Conservation (phyloP, 2,113 vertebrate genomes). For the Haplochromis burtoni region DNA sequence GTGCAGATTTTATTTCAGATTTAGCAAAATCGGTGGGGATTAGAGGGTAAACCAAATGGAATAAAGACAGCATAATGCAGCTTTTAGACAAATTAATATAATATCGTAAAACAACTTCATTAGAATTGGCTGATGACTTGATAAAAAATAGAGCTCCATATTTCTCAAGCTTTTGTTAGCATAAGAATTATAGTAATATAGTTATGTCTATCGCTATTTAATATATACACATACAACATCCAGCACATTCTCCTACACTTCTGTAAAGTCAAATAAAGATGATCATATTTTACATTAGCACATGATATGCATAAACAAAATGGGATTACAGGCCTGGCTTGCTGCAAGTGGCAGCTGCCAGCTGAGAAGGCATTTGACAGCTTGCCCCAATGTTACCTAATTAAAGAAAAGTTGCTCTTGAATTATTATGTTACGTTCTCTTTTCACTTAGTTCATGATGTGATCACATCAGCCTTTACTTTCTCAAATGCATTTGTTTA, state of each 20-base stretch:
- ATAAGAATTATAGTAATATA: neutral
- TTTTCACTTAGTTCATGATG: neutral
- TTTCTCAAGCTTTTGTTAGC: neutral
- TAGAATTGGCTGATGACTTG: neutral
- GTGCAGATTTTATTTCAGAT: neutral
- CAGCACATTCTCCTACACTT: neutral
- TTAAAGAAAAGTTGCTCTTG: neutral
- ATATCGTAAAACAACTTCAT: neutral
- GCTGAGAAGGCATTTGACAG: neutral
- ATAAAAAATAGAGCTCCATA: neutral
- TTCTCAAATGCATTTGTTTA: neutral
- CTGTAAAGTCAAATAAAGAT: neutral
- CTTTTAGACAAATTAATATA: neutral
- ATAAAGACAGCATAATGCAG: neutral
- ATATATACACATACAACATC: neutral
- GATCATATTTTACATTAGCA: neutral
- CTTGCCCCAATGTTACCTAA: neutral
- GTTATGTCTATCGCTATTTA: neutral
- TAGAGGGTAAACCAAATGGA: neutral
- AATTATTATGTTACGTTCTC: neutral
- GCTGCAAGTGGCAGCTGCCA: neutral
- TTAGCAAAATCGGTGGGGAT: neutral
- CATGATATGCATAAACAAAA: neutral
- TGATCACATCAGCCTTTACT: neutral
- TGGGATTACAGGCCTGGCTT: neutral